phyloP scores from a whole-genome alignment of 2,113 vertebrate genomes.

The Lophius piscatorius region DNA sequence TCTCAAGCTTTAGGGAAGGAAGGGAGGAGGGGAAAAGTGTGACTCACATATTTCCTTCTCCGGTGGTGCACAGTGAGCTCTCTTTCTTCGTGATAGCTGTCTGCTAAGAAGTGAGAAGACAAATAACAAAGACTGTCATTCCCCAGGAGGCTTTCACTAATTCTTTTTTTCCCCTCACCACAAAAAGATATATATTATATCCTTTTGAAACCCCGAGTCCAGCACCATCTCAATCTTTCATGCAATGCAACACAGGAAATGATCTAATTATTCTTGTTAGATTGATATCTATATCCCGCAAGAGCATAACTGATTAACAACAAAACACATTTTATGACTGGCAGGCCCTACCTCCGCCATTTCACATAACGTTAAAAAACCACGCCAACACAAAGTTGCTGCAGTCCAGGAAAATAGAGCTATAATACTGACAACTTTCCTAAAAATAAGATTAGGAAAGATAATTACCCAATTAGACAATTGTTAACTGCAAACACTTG shows the following conservation, averaged over 20 bases:
- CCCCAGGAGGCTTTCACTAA: conserved; percentile 77
- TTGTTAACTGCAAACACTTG: too few species aligned
- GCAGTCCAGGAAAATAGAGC: neutral
- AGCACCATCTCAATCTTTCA: conserved; percentile 36
- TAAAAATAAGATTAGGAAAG: neutral
- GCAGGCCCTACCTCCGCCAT: conserved; percentile 20
- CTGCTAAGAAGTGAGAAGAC: conserved; percentile 82
- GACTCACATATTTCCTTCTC: conserved; percentile 76
- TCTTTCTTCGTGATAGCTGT: conserved; percentile 85
- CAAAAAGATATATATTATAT: conserved; percentile 54
- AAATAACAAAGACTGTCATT: conserved; percentile 84
- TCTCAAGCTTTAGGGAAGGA: conserved; percentile 70
- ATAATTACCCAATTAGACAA: too few species aligned
- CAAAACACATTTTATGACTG: conserved; percentile 29
- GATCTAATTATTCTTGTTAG: conserved; percentile 52
- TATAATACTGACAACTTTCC: neutral
- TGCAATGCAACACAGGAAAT: conserved; percentile 29
- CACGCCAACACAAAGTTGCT: conserved; percentile 7
- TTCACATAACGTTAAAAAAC: conserved; percentile 23
- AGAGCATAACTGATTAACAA: conserved; percentile 47
- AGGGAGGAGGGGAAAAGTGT: conserved; percentile 71
- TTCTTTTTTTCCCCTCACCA: conserved; percentile 47
- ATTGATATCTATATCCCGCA: conserved; percentile 48
- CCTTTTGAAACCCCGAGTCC: conserved; percentile 61
- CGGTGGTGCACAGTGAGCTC: conserved; percentile 72